Percentiles rank a stretch among this genome's conserved stretches.
Evolutionary conservation across 1,140 invertebrate genomes (phyloP).

Genomic region (Drosophila micromelanica): DNA sequence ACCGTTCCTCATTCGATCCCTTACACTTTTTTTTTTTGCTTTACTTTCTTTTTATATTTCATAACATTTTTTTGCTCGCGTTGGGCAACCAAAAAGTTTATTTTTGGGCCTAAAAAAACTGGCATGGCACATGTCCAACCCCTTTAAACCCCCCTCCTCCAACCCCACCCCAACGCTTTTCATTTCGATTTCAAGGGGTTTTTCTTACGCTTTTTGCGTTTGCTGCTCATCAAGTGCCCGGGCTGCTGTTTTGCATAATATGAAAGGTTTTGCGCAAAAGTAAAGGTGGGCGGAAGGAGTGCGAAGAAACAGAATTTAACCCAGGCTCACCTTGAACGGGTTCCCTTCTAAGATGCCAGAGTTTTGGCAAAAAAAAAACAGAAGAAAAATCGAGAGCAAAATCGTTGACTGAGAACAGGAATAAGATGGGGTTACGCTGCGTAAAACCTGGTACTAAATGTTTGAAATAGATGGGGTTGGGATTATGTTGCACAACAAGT

Average conservation of each 20-base stretch:
- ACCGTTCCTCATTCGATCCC: constrained; percentile 13
- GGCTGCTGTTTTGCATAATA: constrained; percentile 72
- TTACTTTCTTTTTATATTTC: constrained; percentile 67
- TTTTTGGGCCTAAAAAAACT: constrained; percentile 60
- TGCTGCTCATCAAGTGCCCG: constrained; percentile 46
- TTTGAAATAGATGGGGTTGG: background rate
- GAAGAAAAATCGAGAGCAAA: background rate
- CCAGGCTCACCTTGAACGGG: constrained; percentile 42
- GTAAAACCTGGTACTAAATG: background rate
- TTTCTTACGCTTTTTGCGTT: constrained; percentile 23
- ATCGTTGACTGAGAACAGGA: background rate
- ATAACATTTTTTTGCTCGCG: constrained; percentile 62
- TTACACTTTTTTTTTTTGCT: constrained; percentile 31
- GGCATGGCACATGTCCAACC: constrained; percentile 29
- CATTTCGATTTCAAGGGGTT: constrained; percentile 57
- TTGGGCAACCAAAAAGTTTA: constrained; percentile 57
- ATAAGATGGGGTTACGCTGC: background rate
- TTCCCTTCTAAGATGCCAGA: constrained; percentile 46
- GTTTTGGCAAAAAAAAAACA: constrained; percentile 40
- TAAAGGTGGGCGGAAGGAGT: background rate
- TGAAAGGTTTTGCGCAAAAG: constrained; percentile 18
- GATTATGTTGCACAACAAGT: background rate
- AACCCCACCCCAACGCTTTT: constrained; percentile 33
- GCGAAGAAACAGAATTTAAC: constrained; percentile 42
- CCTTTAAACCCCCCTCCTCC: background rate